Percentiles rank a stretch among this genome's conserved stretches.
Evolutionary conservation across 2,888 invertebrate species (phyloP).

Genomic region (Tetheella fluctuosa): DNA sequence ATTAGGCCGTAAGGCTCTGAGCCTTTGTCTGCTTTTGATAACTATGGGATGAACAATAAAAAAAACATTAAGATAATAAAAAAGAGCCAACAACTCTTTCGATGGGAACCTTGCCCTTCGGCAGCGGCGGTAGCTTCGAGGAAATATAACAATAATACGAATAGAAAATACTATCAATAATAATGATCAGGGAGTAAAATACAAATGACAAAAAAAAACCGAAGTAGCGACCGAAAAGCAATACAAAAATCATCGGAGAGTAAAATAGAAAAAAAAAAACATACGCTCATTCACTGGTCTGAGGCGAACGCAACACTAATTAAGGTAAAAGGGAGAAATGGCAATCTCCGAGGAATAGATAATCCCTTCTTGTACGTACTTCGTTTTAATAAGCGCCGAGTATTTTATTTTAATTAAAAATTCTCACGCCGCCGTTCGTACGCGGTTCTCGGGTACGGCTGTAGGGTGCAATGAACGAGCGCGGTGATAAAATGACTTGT

Average conservation of each 20-base stretch:
- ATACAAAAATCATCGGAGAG: not conserved
- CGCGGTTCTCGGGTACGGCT: conserved; percentile 16
- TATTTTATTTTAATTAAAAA: conserved; percentile 70
- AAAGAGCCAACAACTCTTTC: too few relatives aligned
- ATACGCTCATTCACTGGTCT: conserved; percentile 2
- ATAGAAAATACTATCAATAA: too few relatives aligned
- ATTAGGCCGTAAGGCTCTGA: too few relatives aligned
- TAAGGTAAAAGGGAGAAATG: conserved; percentile 46
- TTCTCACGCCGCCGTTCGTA: conserved; percentile 46
- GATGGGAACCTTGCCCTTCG: too few relatives aligned
- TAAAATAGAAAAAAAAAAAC: conserved; percentile 8
- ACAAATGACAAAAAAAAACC: not conserved
- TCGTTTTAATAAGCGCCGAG: conserved; percentile 59
- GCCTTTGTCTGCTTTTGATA: too few relatives aligned
- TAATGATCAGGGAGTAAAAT: not conserved
- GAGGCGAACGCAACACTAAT: conserved; percentile 47
- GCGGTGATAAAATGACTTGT: too few relatives aligned
- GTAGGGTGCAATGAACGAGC: not conserved
- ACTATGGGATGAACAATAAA: too few relatives aligned
- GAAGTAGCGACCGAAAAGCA: not conserved
- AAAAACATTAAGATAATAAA: too few relatives aligned
- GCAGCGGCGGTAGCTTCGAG: too few relatives aligned
- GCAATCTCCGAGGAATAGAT: conserved; percentile 50
- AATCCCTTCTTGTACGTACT: conserved; percentile 53
- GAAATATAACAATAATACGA: too few relatives aligned